Evolutionary conservation across 2,797 vertebrate species (phyloP).

Genomic region (Pyrocephalus nanus): DNA sequence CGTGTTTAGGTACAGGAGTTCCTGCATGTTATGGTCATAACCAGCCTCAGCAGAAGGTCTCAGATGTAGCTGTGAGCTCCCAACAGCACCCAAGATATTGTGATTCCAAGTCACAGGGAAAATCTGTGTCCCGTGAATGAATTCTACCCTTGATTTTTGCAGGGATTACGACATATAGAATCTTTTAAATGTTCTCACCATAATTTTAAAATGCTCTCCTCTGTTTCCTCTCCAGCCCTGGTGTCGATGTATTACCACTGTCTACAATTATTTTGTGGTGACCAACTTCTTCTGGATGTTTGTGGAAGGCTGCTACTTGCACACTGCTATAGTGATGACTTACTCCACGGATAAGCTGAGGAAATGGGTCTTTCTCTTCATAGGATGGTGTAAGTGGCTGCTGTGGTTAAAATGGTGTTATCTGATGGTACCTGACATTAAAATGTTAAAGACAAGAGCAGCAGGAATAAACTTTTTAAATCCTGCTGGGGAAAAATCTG

Average conservation of each 20-base stretch:
- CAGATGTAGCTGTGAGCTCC: not conserved
- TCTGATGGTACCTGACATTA: not conserved
- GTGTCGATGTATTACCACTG: conserved; percentile 93
- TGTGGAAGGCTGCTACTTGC: conserved; percentile 97
- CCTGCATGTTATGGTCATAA: not conserved
- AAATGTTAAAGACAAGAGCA: not conserved
- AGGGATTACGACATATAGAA: not conserved
- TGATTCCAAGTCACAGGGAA: not conserved
- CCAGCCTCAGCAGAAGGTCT: not conserved
- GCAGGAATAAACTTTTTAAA: not conserved
- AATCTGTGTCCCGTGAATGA: not conserved
- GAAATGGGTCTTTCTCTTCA: conserved; percentile 97
- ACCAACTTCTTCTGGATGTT: conserved; percentile 99
- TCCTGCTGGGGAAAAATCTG: not conserved
- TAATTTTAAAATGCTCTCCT: not conserved
- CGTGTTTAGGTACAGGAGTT: not conserved
- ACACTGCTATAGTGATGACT: conserved; percentile 97
- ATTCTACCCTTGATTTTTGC: not conserved
- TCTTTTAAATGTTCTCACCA: not conserved
- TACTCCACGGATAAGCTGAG: conserved; percentile 94
- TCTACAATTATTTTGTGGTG: conserved; percentile 99
- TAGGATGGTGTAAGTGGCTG: conserved; percentile 95
- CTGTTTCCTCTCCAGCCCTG: conserved; percentile 83
- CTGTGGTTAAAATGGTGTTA: not conserved
- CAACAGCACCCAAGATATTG: not conserved